Base-by-base conservation (phyloP, 2,797 vertebrate genomes). In the Urosaurus nigricauda region DNA sequence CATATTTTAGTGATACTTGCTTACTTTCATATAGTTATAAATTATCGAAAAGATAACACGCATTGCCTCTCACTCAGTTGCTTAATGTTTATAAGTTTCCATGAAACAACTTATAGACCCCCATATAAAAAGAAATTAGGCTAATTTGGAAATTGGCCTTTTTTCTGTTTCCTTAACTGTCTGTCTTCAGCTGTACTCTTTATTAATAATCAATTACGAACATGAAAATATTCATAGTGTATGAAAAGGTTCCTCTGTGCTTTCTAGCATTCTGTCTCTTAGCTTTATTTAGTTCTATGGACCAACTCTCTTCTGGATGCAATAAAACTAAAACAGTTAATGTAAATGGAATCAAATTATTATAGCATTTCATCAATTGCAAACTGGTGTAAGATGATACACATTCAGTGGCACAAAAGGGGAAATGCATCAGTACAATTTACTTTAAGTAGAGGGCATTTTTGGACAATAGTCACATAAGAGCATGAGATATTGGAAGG, bases 81-180 rank as follows among this genome's bases (percentile, higher is more conserved):
- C 80, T 91, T 90, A 74, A 78, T 91, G 94, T 94, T 94, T 94
- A 92, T 88, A 86, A 65, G 37, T 35, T 83, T 83, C 71, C 40
- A 60, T 47, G 14, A 91, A 91, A 93, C 83, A 86, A 77, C 87
- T 81, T 58, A 89, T 86, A 89, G 60, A 90, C 89, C 86, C 86
- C 88, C 91, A 85, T 85, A 74, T 78, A 75, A 37, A 87, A 88
- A 93, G 88, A 93, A 94, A 75, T 81, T 63, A 89, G 60, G 65
- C 84, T 90, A 89, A 73, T 93, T 93, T 86, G 90, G 40, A 77
- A 11, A 71, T 51, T 58, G 91, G 0, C 90, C 35, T 92, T 82
- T 83, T 79, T 56, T 60, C 91, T 24, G 13, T 80, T 79, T 70
- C 51, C 65, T 71, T 26, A 90, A 90, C 90, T 26, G 2, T 0